Evolutionary conservation across 1,140 invertebrate species (phyloP), one percentile per base, ranked within the genome.

Genomic region (Drosophila orena): DNA sequence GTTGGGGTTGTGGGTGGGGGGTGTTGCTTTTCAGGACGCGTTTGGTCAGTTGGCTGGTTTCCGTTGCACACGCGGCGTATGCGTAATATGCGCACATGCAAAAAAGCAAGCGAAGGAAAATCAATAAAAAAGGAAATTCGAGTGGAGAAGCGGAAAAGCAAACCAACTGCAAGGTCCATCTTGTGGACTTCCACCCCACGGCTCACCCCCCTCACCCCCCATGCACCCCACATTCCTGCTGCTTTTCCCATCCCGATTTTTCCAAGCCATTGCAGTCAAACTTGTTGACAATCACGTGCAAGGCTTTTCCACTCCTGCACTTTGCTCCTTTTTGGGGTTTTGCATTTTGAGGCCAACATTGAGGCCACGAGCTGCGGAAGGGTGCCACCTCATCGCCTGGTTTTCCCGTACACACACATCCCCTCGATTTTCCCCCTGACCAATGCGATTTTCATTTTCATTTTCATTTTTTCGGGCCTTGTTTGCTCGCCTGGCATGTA

Each of bases 341-440:
- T 91, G 88, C 84, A 91, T 91, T 91, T 91, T 91, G 88, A 91
- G 88, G 88, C 88, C 88, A 91, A 91, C 88, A 91, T 91, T 91
- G 88, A 89, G 88, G 88, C 88, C 88, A 91, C 88, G 80, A 91
- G 85, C 84, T 68, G 79, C 76, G 71, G 64, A 57, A 76, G 55
- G 66, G 62, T 55, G 62, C 66, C 50, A 37, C 62, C 66, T 66
- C 60, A 42, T 53, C 14, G 42, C 59, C 64, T 17, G 30, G 20
- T 37, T 37, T 44, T 11, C 20, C 4, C 5, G 2, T 6, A 7
- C 43, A 10, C 22, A 6, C 34, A 3, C 34, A 42, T 4, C n/a
- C 14, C 57, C 73, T 38, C 24, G 27, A 15, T 30, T 69, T 73
- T 73, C 24, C 58, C 57, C 30, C 11, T 52, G n/a, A 14, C 46